Evolutionary conservation across 2,888 invertebrate genomes (phyloP).

Genomic region (Carcina quercana): DNA sequence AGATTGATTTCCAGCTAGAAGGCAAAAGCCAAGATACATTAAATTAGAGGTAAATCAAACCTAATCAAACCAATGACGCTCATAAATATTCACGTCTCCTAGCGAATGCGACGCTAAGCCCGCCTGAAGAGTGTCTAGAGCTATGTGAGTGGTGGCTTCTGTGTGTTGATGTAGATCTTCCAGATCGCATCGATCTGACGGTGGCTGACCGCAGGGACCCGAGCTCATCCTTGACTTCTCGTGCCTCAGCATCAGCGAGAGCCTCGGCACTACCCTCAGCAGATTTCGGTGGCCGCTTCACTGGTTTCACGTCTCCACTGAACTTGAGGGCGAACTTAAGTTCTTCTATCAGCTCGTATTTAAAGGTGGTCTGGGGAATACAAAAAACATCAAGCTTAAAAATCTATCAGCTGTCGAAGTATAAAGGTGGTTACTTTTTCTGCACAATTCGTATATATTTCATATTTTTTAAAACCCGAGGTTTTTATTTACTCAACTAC

Average conservation of each 20-base stretch:
- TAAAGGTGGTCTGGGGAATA: constrained; percentile 70
- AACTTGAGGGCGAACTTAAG: constrained; percentile 78
- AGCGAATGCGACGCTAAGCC: constrained; percentile 54
- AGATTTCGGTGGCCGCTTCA: constrained; percentile 49
- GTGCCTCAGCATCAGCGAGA: constrained; percentile 42
- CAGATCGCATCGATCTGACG: constrained; percentile 23
- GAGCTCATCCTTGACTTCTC: constrained; percentile 58
- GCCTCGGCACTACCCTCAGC: constrained; percentile 44
- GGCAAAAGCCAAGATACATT: no score
- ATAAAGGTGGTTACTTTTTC: no score
- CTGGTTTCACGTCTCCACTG: constrained; percentile 77
- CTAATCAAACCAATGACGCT: no score
- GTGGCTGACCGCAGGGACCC: constrained; percentile 44
- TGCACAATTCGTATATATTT: no score
- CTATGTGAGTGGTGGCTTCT: constrained; percentile 50
- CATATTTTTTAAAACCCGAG: no score
- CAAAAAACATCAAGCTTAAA: neutral
- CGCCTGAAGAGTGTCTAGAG: constrained; percentile 51
- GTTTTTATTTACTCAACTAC: no score
- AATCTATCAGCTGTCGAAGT: no score
- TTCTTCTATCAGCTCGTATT: constrained; percentile 75
- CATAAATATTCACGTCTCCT: constrained; percentile 44
- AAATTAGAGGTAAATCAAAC: no score
- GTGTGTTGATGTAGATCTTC: constrained; percentile 41
- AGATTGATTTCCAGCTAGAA: no score